Base-by-base conservation (phyloP, 1,140 invertebrate genomes). In the Drosophila nasuta region DNA sequence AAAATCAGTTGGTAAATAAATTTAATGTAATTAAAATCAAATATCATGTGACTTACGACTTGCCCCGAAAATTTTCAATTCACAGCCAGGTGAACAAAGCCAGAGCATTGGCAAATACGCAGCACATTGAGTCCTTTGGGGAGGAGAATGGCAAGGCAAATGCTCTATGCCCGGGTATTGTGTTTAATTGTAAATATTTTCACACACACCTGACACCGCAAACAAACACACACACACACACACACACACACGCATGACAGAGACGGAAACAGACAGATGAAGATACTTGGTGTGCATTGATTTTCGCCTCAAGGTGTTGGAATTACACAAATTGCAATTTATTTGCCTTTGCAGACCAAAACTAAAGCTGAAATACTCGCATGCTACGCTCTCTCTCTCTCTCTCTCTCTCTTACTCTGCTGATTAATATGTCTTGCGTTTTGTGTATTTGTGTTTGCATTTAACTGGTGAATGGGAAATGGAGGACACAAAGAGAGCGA, bases 311-410 rank as follows among this genome's bases (percentile, higher is more conserved):
- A 69, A 88, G 85, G 83, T 87, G 83, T 75, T 89, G 79, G 87
- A 86, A 88, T 87, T 87, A 87, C 83, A 88, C 83, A 87, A 87
- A 87, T 87, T 87, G 83, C 83, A 87, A 87, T 88, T 87, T 87
- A 87, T 87, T 87, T 87, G 83, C 88, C 78, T 81, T 83, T 87
- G 75, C 70, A 56, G 73, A 77, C 83, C 81, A 70, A 83, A 88
- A 81, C 80, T 68, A 88, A 80, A 82, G 77, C 80, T 75, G 58
- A 79, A 82, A 80, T 89, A 56, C 64, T 81, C 59, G 48, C 68
- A 49, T 38, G 8, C 52, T 49, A 13, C 13, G 13, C 33, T 5
- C 15, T 20, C 52, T 20, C 17, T 20, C 17, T 20, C 30, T 1
- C 13, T 33, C 28, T 33, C 30, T n/a, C 13, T 46, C n/a, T 15